phyloP scores from a whole-genome alignment of 2,113 vertebrate species.

The Nerophis lumbriciformis region DNA sequence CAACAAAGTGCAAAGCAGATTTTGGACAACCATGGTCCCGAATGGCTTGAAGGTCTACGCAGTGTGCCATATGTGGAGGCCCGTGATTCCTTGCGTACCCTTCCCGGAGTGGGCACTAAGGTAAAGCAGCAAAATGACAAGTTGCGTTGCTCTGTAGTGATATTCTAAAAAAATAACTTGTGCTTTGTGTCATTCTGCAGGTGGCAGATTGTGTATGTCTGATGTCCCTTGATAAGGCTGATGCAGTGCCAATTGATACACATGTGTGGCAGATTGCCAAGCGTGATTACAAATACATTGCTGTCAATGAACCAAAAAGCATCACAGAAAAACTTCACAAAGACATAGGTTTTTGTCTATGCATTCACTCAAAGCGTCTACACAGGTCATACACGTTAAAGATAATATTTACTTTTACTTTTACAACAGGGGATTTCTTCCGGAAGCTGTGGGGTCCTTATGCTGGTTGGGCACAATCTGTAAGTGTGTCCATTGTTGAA shows the following conservation, averaged over 20 bases:
- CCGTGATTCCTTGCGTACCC: conserved; percentile 73
- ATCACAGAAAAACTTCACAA: conserved; percentile 78
- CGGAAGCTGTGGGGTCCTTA: conserved; percentile 83
- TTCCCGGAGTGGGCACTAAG: conserved; percentile 90
- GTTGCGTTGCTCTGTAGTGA: background rate
- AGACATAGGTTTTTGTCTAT: conserved; percentile 79
- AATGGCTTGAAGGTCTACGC: conserved; percentile 80
- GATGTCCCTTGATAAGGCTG: conserved; percentile 87
- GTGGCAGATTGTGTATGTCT: conserved; percentile 96
- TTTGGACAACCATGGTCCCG: conserved; percentile 56
- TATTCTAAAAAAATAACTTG: background rate
- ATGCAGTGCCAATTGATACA: conserved; percentile 89
- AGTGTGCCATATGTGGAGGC: conserved; percentile 74
- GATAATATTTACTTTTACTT: conserved; percentile 9
- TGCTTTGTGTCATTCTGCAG: conserved; percentile 56
- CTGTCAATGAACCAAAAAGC: conserved; percentile 63
- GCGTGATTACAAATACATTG: conserved; percentile 74
- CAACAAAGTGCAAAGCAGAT: conserved; percentile 78
- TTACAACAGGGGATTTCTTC: conserved; percentile 82
- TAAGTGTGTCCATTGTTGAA: conserved; percentile 65
- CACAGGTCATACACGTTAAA: background rate
- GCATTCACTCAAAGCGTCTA: background rate
- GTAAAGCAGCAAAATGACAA: conserved; percentile 50
- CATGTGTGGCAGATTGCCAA: conserved; percentile 90
- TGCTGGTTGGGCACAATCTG: conserved; percentile 92